Conservation (phyloP, 2,888 invertebrate species). For the Scaptomyza reducta region DNA sequence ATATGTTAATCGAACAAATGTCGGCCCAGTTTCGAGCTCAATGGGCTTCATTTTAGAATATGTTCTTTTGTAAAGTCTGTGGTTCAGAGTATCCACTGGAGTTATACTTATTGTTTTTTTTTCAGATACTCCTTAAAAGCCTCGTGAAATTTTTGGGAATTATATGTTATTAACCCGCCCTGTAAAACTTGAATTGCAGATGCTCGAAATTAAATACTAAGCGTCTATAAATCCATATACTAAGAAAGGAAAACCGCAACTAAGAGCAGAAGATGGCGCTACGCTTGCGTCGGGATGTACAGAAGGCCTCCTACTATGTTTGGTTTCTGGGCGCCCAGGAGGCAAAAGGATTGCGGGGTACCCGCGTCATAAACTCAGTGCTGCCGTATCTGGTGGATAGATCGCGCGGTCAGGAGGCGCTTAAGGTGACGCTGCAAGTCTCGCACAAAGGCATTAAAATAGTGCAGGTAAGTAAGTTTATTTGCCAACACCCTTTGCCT, state of each 20-base stretch:
- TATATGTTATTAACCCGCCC: background rate
- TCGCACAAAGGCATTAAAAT: slow-evolving; percentile 97
- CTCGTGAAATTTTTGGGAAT: background rate
- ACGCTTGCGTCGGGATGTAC: slow-evolving; percentile 92
- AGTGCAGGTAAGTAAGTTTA: slow-evolving; percentile 87
- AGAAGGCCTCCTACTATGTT: slow-evolving; percentile 95
- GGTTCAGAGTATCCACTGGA: too few relatives aligned
- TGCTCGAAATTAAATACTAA: slow-evolving; percentile 13
- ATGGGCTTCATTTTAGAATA: too few relatives aligned
- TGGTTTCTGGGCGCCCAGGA: slow-evolving; percentile 98
- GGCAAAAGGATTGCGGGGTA: slow-evolving; percentile 93
- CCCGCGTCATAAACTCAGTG: slow-evolving; percentile 93
- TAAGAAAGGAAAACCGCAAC: slow-evolving; percentile 5
- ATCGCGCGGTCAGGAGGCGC: slow-evolving; percentile 93
- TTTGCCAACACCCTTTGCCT: background rate
- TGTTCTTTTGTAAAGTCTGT: too few relatives aligned
- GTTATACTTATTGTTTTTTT: too few relatives aligned
- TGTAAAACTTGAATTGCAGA: slow-evolving; percentile 12
- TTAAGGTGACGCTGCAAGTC: slow-evolving; percentile 95
- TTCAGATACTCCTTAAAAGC: background rate
- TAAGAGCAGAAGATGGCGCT: slow-evolving; percentile 88
- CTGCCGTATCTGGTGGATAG: slow-evolving; percentile 93
- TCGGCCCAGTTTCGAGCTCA: too few relatives aligned
- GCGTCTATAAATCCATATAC: slow-evolving; percentile 20
- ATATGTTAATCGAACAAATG: too few relatives aligned